Conservation (phyloP, 1,140 invertebrate species). For the Grapholita molesta region DNA sequence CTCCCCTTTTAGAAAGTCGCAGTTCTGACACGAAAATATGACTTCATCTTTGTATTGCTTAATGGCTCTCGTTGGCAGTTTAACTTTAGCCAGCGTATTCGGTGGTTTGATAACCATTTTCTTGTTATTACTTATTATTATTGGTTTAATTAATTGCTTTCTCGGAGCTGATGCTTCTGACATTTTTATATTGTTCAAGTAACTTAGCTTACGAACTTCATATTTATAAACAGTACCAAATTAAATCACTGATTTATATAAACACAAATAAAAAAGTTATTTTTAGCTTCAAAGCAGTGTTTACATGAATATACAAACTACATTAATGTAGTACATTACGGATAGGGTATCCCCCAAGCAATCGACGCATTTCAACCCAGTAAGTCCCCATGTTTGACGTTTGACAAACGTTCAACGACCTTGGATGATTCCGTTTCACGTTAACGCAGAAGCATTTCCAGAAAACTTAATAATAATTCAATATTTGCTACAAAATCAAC, state of each 20-base stretch:
- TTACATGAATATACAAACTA: background rate
- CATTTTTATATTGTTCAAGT: background rate
- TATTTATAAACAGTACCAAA: background rate
- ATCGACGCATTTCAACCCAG: background rate
- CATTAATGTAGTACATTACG: background rate
- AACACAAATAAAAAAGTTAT: background rate
- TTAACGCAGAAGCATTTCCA: background rate
- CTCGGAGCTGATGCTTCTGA: background rate
- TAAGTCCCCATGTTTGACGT: background rate
- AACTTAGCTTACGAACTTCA: background rate
- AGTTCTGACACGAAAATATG: constrained; percentile 40
- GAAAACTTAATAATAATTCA: background rate
- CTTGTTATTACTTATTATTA: background rate
- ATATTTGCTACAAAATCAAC: too few relatives aligned
- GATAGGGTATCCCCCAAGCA: background rate
- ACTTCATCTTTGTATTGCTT: constrained; percentile 42
- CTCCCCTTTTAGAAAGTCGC: constrained; percentile 48
- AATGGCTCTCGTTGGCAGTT: background rate
- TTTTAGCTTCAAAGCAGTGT: background rate
- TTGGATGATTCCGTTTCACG: background rate
- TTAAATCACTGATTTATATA: too few relatives aligned
- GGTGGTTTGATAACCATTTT: background rate
- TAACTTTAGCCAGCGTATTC: background rate
- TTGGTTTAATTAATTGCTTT: background rate
- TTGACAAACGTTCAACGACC: background rate